Evolutionary conservation across 2,113 vertebrate genomes (phyloP), one percentile per base, ranked within the genome.

Genomic region (Trichechus manatus): DNA sequence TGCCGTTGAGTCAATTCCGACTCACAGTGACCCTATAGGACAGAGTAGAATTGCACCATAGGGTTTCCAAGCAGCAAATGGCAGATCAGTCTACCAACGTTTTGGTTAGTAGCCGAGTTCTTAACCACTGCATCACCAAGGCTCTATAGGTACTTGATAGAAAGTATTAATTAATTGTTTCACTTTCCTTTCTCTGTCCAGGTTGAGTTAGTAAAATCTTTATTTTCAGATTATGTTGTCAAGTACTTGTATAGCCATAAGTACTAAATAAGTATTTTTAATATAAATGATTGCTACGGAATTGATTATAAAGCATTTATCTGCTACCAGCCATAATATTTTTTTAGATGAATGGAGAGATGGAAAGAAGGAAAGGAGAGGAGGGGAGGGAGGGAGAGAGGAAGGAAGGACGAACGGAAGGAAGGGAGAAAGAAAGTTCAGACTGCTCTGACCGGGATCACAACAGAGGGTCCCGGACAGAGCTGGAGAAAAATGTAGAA

Each of bases 171-270:
- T 47, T 78, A 17, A 78, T 44, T 83, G 23, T 78, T 78, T 92
- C 47, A 15, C 29, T 53, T 79, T 64, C 2, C 36, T 36, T 83
- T 84, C 84, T 94, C 53, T 92, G 27, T 83, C 11, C n/a, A 75
- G 53, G 9, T 80, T 72, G 50, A 9, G 5, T 36, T 61, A 87
- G 61, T 19, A 96, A 20, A 87, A 90, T 85, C 90, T 84, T 87
- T 94, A 68, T 95, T 93, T 97, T 81, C 36, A 92, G 25, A 42
- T 93, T 83, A 61, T 78, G 27, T 63, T 86, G 7, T 91, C 29
- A 77, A 91, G 47, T 66, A 56, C 33, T 56, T 64, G 0, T 64
- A 29, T 68, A 86, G 22, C 61, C 13, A 31, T 74, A 68, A 50
- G 70, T 33, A 66, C 53, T 42, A 79, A 72, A 86, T 80, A 89